phyloP scores from a whole-genome alignment of 2,113 vertebrate species.

The Chaenogobius annularis region DNA sequence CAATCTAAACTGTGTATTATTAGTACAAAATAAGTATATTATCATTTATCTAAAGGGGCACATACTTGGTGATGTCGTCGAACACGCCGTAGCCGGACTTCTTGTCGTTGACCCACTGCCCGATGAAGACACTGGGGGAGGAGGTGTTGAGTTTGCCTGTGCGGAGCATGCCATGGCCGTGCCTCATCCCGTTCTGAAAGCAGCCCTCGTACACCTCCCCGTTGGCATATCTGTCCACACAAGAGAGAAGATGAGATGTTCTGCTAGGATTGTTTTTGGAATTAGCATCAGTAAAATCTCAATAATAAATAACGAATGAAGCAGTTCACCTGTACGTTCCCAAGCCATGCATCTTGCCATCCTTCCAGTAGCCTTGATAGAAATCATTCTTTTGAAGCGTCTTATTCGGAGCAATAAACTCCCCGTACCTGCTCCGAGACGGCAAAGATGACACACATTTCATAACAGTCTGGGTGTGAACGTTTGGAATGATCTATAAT shows the following conservation, averaged over 20 bases:
- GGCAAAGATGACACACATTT: slow-evolving; percentile 38
- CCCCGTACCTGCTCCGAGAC: slow-evolving; percentile 86
- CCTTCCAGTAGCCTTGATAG: slow-evolving; percentile 93
- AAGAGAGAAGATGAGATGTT: not conserved
- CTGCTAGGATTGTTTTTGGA: not conserved
- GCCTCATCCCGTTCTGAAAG: slow-evolving; percentile 92
- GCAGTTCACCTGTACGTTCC: slow-evolving; percentile 85
- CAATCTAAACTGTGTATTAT: no score
- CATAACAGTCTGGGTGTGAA: not conserved
- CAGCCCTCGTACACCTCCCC: slow-evolving; percentile 94
- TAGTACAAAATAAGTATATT: not conserved
- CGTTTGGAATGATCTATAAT: not conserved
- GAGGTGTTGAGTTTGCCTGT: slow-evolving; percentile 92
- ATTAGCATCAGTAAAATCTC: not conserved
- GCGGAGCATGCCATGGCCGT: slow-evolving; percentile 94
- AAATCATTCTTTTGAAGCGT: slow-evolving; percentile 84
- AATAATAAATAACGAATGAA: not conserved
- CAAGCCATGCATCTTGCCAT: slow-evolving; percentile 93
- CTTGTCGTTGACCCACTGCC: slow-evolving; percentile 94
- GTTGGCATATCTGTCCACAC: slow-evolving; percentile 82
- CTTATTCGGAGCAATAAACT: slow-evolving; percentile 87
- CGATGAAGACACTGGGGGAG: slow-evolving; percentile 96
- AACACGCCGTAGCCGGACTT: slow-evolving; percentile 95
- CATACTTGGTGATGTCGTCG: slow-evolving; percentile 95
- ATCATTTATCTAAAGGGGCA: not conserved